Conservation (phyloP, 2,888 invertebrate species). For the Empis stercorea region DNA sequence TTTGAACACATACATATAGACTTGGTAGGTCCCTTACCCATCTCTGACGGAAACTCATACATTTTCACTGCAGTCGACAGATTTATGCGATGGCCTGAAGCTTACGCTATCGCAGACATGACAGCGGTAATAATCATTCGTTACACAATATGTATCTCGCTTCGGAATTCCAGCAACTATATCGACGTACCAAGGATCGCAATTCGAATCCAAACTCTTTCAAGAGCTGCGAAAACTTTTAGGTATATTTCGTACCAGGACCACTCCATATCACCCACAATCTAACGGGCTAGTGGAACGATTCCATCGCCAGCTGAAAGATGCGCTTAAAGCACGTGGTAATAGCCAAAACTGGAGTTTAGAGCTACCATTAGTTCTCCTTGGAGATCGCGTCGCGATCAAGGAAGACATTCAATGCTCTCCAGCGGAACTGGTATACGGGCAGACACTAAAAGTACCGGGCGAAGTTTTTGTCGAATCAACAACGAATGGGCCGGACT, state of each 20-base stretch:
- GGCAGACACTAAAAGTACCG: background rate
- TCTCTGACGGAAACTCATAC: conserved; percentile 6
- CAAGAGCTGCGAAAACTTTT: background rate
- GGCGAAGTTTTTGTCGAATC: background rate
- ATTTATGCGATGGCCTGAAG: conserved; percentile 4
- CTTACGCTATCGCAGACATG: background rate
- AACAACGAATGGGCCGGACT: background rate
- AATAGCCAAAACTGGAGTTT: conserved; percentile 2
- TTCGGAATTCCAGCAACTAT: conserved; percentile 1
- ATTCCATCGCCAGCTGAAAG: conserved; percentile 2
- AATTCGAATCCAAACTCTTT: conserved; percentile 6
- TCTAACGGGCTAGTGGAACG: conserved; percentile 4
- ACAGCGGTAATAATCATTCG: conserved; percentile 1
- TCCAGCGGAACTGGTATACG: conserved; percentile 3
- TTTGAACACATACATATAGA: conserved; percentile 19
- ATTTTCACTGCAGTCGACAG: conserved; percentile 2
- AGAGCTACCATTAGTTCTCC: conserved; percentile 3
- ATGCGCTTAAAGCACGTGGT: background rate
- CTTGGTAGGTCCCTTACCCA: conserved; percentile 23
- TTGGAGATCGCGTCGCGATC: conserved; percentile 3
- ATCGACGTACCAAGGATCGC: conserved; percentile 1
- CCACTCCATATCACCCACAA: conserved; percentile 5
- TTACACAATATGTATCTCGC: background rate
- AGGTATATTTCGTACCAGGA: background rate
- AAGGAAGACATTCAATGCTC: conserved; percentile 2